Evolutionary conservation across 2,113 vertebrate genomes (phyloP).

Genomic region (Meriones unguiculatus): DNA sequence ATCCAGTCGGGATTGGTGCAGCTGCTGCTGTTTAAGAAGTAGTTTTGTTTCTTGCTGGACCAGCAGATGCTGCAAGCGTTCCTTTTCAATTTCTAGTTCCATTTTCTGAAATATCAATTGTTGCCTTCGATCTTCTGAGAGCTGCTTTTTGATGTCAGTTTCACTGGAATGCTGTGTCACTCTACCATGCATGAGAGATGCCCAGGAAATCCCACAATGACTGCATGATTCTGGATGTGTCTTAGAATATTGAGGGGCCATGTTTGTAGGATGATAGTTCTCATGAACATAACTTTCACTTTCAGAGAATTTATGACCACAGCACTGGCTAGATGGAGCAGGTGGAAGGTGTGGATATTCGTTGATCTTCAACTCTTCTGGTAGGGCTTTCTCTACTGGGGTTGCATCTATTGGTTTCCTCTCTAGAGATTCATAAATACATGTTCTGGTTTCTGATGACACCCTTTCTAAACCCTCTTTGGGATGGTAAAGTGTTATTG

Average conservation of each 20-base stretch:
- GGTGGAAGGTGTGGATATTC: slow-evolving; percentile 40
- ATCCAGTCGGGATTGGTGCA: slow-evolving; percentile 90
- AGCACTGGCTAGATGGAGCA: slow-evolving; percentile 48
- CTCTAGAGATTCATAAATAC: slow-evolving; percentile 70
- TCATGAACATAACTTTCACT: slow-evolving; percentile 49
- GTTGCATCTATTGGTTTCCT: slow-evolving; percentile 58
- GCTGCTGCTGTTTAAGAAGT: slow-evolving; percentile 91
- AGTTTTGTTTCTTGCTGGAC: slow-evolving; percentile 93
- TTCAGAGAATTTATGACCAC: slow-evolving; percentile 60
- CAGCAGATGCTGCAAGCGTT: slow-evolving; percentile 92
- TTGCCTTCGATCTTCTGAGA: slow-evolving; percentile 92
- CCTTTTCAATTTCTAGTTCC: slow-evolving; percentile 95
- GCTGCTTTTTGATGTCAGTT: slow-evolving; percentile 79
- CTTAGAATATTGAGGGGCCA: slow-evolving; percentile 22
- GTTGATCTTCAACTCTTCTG: slow-evolving; percentile 59
- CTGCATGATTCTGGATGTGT: slow-evolving; percentile 67
- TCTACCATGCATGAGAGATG: slow-evolving; percentile 54
- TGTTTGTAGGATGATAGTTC: slow-evolving; percentile 30
- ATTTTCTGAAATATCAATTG: slow-evolving; percentile 94
- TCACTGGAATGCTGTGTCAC: slow-evolving; percentile 33
- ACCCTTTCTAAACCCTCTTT: slow-evolving; percentile 58
- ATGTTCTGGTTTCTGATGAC: slow-evolving; percentile 65
- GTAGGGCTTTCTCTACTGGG: slow-evolving; percentile 36
- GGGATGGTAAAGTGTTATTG: slow-evolving; percentile 45
- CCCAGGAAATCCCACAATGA: slow-evolving; percentile 52